Conservation (phyloP, 2,888 invertebrate species). For the Aphelenchoides bicaudatus region DNA sequence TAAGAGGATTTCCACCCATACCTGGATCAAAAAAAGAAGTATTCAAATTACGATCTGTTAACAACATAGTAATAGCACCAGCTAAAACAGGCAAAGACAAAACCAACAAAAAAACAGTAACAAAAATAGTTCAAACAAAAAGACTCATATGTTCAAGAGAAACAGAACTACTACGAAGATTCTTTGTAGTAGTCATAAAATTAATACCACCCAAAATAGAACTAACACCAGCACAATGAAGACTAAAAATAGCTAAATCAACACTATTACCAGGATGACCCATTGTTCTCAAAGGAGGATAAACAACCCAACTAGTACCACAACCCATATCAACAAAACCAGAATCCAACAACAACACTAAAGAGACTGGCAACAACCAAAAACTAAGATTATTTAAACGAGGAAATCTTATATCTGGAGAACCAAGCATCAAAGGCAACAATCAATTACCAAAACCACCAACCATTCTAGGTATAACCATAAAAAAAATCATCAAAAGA, state of each 20-base stretch:
- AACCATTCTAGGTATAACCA: slow-evolving; percentile 65
- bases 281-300: slow-evolving; percentile 71
- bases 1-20: slow-evolving; percentile 76
- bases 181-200: slow-evolving; percentile 75
- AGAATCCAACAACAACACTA: slow-evolving; percentile 70
- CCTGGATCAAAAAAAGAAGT: slow-evolving; percentile 77
- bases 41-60: slow-evolving; percentile 77
- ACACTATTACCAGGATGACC: slow-evolving; percentile 71
- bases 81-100: slow-evolving; percentile 75
- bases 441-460: slow-evolving; percentile 81
- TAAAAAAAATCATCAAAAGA: slow-evolving; percentile 79
- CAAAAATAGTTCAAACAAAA: slow-evolving; percentile 73
- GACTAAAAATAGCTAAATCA: slow-evolving; percentile 74
- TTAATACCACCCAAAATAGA: slow-evolving; percentile 73
- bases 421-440: slow-evolving; percentile 73
- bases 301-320: slow-evolving; percentile 77
- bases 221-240: slow-evolving; percentile 71
- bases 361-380: slow-evolving; percentile 73
- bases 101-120: slow-evolving; percentile 70
- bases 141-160: slow-evolving; percentile 70
- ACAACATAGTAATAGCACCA: slow-evolving; percentile 75
- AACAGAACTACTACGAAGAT: slow-evolving; percentile 70
- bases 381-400: slow-evolving; percentile 82
- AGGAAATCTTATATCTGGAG: slow-evolving; percentile 77
- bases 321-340: slow-evolving; percentile 71